A percentile compares a stretch with the other conserved stretches of the same genome.
Evolutionary conservation across 2,888 invertebrate genomes (phyloP).

Genomic region (Calephelis perditalis): DNA sequence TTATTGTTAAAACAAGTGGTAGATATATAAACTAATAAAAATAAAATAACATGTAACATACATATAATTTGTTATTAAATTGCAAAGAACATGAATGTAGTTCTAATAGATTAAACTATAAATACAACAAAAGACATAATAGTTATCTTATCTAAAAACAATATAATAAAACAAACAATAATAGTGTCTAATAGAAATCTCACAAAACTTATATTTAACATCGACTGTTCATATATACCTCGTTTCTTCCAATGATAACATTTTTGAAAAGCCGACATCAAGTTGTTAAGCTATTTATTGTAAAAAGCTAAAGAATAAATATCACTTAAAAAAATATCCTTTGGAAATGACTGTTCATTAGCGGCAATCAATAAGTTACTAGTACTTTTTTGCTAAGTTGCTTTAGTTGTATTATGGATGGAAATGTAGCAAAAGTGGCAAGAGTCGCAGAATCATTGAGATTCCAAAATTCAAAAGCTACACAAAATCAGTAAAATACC

Average conservation of each 20-base stretch:
- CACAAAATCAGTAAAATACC: constrained; percentile 58
- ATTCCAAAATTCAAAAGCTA: constrained; percentile 55
- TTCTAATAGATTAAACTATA: constrained; percentile 30
- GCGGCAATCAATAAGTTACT: constrained; percentile 58
- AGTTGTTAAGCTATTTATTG: constrained; percentile 69
- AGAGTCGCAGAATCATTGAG: constrained; percentile 55
- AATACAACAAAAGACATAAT: constrained; percentile 39
- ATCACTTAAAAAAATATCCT: constrained; percentile 59
- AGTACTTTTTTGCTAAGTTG: constrained; percentile 54
- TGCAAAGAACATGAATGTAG: constrained; percentile 23
- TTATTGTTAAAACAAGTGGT: constrained; percentile 49
- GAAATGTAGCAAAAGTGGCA: constrained; percentile 69
- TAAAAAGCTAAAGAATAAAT: constrained; percentile 66
- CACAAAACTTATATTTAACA: constrained; percentile 58
- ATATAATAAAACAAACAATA: constrained; percentile 30
- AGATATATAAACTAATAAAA: constrained; percentile 48
- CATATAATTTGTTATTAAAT: constrained; percentile 14
- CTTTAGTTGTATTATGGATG: constrained; percentile 63
- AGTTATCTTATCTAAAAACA: constrained; percentile 2
- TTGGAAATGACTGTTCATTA: constrained; percentile 52
- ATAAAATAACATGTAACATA: constrained; percentile 60
- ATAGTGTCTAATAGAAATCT: constrained; percentile 35
- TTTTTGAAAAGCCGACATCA: constrained; percentile 75
- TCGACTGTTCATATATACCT: constrained; percentile 72
- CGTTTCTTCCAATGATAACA: constrained; percentile 72